Conservation (phyloP, 2,113 vertebrate genomes). For the Scortum barcoo region DNA sequence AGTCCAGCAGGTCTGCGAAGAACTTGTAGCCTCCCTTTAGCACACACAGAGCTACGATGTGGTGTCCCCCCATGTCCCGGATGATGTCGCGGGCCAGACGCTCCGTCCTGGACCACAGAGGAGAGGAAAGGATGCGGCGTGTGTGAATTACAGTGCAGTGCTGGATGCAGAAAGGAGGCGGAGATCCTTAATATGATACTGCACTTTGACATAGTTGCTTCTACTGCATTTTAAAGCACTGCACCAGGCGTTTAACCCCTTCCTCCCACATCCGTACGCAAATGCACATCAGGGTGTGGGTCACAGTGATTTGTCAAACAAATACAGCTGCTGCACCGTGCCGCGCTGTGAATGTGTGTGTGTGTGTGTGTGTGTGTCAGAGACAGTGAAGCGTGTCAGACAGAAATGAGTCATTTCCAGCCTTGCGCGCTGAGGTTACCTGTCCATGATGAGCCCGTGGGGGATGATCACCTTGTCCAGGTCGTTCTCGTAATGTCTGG, state of each 20-base stretch:
- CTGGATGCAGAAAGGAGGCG: background rate
- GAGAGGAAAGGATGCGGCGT: background rate
- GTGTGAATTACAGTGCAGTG: background rate
- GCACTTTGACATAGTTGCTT: constrained; percentile 34
- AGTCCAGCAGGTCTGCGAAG: constrained; percentile 91
- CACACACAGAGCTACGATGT: constrained; percentile 89
- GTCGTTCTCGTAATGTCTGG: constrained; percentile 86
- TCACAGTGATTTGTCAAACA: constrained; percentile 46
- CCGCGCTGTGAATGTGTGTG: background rate
- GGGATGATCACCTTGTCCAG: constrained; percentile 88
- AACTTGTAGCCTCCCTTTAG: constrained; percentile 92
- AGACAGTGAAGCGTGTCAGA: background rate
- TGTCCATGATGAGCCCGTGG: constrained; percentile 89
- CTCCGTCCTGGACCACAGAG: constrained; percentile 84
- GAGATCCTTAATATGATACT: background rate
- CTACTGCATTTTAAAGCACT: constrained; percentile 10
- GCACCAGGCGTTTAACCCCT: background rate
- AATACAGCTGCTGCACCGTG: constrained; percentile 17
- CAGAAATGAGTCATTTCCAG: background rate
- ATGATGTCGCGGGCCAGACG: constrained; percentile 89
- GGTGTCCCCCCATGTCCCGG: constrained; percentile 88
- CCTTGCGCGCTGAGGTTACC: constrained; percentile 71
- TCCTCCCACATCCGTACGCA: constrained; percentile 28
- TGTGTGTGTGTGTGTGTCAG: background rate
- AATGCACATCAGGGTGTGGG: constrained; percentile 6